Evolutionary conservation across 2,797 vertebrate species (phyloP).

Genomic region (Saxicola maurus): DNA sequence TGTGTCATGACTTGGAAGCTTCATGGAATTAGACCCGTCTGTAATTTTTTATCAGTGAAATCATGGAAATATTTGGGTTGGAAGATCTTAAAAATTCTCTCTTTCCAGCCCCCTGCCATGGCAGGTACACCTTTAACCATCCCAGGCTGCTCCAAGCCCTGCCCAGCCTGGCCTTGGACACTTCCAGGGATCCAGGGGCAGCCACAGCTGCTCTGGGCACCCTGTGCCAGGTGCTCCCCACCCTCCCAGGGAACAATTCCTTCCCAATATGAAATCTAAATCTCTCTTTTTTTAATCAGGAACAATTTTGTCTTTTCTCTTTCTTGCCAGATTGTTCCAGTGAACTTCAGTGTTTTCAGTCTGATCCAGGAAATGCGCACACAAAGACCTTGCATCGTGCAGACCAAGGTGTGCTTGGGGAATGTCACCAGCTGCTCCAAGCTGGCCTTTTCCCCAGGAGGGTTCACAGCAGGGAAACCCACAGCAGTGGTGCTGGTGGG

Average conservation of each 20-base stretch:
- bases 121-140: not conserved
- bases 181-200: not conserved
- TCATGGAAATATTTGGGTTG: not conserved
- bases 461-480: not conserved
- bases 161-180: not conserved
- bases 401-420: conserved; percentile 84
- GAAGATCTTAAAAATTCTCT: not conserved
- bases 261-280: not conserved
- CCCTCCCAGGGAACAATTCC: not conserved
- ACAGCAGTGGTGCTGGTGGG: not conserved
- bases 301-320: not conserved
- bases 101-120: not conserved
- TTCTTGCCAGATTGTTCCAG: conserved; percentile 79
- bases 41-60: not conserved
- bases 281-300: not conserved
- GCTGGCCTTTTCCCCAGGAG: not conserved
- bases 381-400: conserved; percentile 90
- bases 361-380: conserved; percentile 92
- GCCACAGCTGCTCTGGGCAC: not conserved
- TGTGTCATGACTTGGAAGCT: rapidly evolving
- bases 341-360: conserved; percentile 85
- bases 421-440: rapidly evolving
- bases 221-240: not conserved
- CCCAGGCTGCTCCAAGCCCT: not conserved
- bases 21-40: not conserved